Conservation (phyloP, 2,113 vertebrate genomes). For the Corythoichthys haematopterus region DNA sequence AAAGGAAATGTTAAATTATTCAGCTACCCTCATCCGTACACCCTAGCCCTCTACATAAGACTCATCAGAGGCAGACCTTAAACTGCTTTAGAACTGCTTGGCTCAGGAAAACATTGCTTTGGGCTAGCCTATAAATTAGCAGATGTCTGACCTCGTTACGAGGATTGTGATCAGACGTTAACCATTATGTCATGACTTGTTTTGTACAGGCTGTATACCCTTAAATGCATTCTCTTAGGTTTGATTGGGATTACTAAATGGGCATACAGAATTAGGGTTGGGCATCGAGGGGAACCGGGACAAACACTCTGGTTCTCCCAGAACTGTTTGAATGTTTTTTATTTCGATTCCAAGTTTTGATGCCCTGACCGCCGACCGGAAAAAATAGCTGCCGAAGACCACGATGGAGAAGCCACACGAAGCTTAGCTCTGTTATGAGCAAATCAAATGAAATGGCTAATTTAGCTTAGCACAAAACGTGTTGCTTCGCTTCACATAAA, state of each 20-base stretch:
- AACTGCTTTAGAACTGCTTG: slow-evolving; percentile 42
- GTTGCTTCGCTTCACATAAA: no score
- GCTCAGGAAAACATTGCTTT: slow-evolving; percentile 46
- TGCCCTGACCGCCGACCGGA: no score
- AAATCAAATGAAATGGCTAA: no score
- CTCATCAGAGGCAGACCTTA: slow-evolving; percentile 53
- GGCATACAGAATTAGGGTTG: slow-evolving; percentile 35
- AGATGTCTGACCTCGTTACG: slow-evolving; percentile 34
- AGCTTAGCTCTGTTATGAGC: no score
- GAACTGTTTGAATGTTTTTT: no score
- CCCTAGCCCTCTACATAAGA: slow-evolving; percentile 66
- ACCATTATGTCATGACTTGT: neutral
- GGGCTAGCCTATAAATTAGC: slow-evolving; percentile 51
- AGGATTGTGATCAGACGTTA: neutral
- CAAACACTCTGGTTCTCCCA: no score
- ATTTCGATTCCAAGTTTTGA: no score
- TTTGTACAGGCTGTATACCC: neutral
- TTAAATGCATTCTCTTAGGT: slow-evolving; percentile 1
- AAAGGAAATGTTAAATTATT: slow-evolving; percentile 63
- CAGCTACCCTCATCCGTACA: slow-evolving; percentile 38
- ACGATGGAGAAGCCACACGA: no score
- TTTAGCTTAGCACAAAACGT: no score
- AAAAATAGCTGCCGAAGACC: no score
- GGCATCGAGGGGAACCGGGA: no score
- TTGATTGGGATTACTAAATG: slow-evolving; percentile 43